Conservation (phyloP, 2,113 vertebrate species). For the Macquaria ambigua region DNA sequence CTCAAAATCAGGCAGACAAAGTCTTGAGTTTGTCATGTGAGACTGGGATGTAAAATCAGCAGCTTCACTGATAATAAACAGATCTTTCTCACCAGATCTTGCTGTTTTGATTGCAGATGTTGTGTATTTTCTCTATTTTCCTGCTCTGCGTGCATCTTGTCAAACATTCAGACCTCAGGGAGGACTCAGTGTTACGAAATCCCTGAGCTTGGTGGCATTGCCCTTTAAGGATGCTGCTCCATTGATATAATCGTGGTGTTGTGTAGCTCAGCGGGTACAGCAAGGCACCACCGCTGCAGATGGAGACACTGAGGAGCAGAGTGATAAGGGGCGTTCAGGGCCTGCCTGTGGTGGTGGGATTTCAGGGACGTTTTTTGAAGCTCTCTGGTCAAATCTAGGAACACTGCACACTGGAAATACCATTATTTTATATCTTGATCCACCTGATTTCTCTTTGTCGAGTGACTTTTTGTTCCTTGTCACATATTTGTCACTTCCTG, state of each 20-base stretch:
- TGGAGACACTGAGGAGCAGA: neutral
- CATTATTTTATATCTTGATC: too few relatives aligned
- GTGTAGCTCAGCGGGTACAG: constrained; percentile 36
- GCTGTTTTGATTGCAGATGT: neutral
- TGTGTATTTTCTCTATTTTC: neutral
- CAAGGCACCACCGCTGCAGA: constrained; percentile 23
- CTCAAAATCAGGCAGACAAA: neutral
- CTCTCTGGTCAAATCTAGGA: too few relatives aligned
- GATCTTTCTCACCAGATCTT: neutral
- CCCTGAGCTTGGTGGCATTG: neutral
- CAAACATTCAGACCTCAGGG: neutral
- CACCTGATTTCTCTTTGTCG: too few relatives aligned
- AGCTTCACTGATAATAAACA: neutral
- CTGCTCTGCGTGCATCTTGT: neutral
- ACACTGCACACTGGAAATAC: too few relatives aligned
- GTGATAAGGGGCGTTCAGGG: neutral
- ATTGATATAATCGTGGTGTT: neutral
- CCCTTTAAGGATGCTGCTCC: constrained; percentile 33
- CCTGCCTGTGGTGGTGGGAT: too few relatives aligned
- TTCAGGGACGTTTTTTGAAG: too few relatives aligned
- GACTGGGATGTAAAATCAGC: too few relatives aligned
- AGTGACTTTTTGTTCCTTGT: too few relatives aligned
- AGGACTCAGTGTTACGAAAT: neutral
- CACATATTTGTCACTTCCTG: too few relatives aligned
- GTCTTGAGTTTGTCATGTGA: neutral